These are phyloP conservation scores for Listronotus oregonensis DNA, from an alignment of 1,140 invertebrate species.

Conservation along the genomic window DNA sequence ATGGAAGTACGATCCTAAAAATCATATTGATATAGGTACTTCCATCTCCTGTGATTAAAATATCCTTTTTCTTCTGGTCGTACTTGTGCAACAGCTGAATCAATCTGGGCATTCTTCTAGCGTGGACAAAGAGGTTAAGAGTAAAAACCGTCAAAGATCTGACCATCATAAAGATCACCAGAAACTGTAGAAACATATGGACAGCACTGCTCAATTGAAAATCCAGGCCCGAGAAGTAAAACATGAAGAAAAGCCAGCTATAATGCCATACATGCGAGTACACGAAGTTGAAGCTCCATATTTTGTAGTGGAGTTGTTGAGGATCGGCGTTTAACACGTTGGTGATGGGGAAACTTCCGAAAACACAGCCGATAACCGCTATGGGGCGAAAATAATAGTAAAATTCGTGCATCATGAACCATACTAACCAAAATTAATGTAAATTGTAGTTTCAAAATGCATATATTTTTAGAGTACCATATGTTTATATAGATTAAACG, in stretches of 20 bases:
- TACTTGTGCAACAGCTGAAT: constrained; percentile 10
- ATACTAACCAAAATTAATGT: no score
- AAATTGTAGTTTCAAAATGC: no score
- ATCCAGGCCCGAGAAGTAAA: no score
- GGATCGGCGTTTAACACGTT: constrained; percentile 26
- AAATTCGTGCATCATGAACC: constrained; percentile 6
- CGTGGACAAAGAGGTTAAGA: constrained; percentile 3
- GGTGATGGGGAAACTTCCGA: constrained; percentile 36
- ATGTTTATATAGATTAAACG: no score
- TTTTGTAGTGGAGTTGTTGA: constrained; percentile 8
- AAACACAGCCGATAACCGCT: constrained; percentile 25
- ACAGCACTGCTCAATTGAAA: no score
- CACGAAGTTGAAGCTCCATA: constrained; percentile 21
- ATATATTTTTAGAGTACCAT: no score
- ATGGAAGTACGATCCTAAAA: constrained; percentile 2
- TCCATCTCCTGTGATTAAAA: background rate
- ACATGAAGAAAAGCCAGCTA: background rate
- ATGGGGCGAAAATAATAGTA: constrained; percentile 40
- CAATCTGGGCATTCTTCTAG: constrained; percentile 8
- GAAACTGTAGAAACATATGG: background rate
- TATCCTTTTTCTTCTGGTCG: background rate
- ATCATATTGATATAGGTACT: background rate
- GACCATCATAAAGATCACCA: constrained; percentile 11
- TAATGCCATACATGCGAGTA: constrained; percentile 17
- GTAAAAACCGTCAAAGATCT: constrained; percentile 5